Conservation (phyloP, 2,797 vertebrate species). For the Lepus townsendii region DNA sequence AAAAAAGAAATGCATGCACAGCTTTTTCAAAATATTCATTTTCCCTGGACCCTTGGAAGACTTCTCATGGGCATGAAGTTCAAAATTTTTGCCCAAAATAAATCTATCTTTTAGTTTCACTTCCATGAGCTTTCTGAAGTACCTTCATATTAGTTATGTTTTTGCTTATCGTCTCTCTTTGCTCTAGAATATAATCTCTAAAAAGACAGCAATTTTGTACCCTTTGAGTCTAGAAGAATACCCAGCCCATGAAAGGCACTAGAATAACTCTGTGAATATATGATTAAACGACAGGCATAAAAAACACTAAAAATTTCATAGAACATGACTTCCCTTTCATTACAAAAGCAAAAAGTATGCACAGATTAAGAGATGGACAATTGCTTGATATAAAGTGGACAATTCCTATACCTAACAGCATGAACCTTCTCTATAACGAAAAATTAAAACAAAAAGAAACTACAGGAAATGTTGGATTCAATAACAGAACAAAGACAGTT, state of each 20-base stretch:
- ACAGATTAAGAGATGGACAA: neutral
- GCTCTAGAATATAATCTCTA: neutral
- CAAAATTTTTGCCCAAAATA: too few relatives aligned
- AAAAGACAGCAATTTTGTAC: neutral
- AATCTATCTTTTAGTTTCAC: too few relatives aligned
- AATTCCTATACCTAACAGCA: neutral
- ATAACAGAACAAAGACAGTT: conserved; percentile 56
- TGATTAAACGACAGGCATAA: conserved; percentile 37
- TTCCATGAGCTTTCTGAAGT: too few relatives aligned
- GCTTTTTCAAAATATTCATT: too few relatives aligned
- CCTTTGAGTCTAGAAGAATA: neutral
- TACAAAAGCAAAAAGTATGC: conserved; percentile 41
- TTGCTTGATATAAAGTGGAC: neutral
- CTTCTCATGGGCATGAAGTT: too few relatives aligned
- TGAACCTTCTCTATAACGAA: conserved; percentile 29
- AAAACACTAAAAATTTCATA: conserved; percentile 4
- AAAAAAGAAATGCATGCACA: too few relatives aligned
- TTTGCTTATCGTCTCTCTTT: conserved; percentile 46
- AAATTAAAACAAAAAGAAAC: conserved; percentile 57
- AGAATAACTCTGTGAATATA: neutral
- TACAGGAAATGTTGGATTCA: conserved; percentile 35
- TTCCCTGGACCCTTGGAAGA: too few relatives aligned
- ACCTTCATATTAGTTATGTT: neutral
- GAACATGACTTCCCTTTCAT: conserved; percentile 30
- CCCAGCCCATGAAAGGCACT: conserved; percentile 4